Evolutionary conservation across 2,888 invertebrate species (phyloP).

Genomic region (Steinernema hermaphroditum): DNA sequence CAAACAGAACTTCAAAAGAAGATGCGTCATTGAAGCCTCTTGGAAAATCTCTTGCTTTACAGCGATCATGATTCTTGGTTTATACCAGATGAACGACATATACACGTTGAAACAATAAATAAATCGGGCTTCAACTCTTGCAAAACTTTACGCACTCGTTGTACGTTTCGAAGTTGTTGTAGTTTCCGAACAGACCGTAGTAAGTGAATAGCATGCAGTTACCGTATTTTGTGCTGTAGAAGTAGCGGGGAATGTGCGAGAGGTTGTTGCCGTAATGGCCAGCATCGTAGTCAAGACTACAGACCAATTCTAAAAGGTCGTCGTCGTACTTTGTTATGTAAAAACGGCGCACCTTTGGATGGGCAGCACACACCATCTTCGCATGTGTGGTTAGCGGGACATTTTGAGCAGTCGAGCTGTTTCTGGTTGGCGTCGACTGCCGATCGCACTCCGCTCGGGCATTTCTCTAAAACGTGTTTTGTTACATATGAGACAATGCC

Average conservation of each 20-base stretch:
- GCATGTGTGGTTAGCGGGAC: conserved; percentile 60
- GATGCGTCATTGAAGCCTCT: no score
- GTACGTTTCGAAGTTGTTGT: conserved; percentile 63
- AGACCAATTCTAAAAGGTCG: conserved; percentile 50
- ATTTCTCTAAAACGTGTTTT: conserved; percentile 25
- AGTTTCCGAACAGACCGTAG: conserved; percentile 62
- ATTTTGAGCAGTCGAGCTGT: conserved; percentile 49
- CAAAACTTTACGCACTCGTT: conserved; percentile 63
- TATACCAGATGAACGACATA: not conserved
- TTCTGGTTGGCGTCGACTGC: conserved; percentile 39
- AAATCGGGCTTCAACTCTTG: conserved; percentile 33
- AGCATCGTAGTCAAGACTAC: conserved; percentile 60
- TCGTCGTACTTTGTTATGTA: conserved; percentile 6
- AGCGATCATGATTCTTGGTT: no score
- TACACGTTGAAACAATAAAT: conserved; percentile 1
- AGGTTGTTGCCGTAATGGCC: conserved; percentile 58
- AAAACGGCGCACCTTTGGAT: conserved; percentile 50
- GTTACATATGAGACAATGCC: not conserved
- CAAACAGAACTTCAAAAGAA: not conserved
- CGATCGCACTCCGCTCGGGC: conserved; percentile 42
- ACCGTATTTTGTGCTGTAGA: conserved; percentile 57
- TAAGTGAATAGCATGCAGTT: conserved; percentile 65
- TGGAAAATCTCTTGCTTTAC: no score
- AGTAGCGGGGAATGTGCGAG: conserved; percentile 62
- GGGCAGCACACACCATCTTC: conserved; percentile 55